Base-by-base conservation (phyloP, 2,888 invertebrate species). In the Heliconius sara region DNA sequence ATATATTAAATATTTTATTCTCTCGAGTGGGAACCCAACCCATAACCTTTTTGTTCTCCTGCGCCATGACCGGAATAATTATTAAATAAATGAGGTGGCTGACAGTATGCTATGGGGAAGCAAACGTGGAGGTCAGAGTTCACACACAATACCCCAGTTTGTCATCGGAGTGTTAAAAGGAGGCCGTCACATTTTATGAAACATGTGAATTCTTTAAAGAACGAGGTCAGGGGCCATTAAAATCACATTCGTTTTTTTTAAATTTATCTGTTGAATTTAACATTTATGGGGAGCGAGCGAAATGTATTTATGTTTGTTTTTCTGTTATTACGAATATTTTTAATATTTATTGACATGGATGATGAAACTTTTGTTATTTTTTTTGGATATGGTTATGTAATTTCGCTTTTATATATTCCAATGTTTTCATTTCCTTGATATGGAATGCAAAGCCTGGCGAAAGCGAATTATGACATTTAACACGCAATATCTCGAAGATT, bases 111-210 rank as follows among this genome's bases (percentile, higher is more conserved):
- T 75, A 43, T 19, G 65, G 25, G 22, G 34, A n/a, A 60, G 73
- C 75, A 65, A 65, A 75, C 39, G 65, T 47, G 22, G 75, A 75
- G 75, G 75, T 75, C 75, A 75, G 63, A 75, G 75, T 27, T 75
- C 75, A 75, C 65, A 75, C 75, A 75, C 75, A 75, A 75, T 75
- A 75, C 75, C 65, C 65, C 65, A 75, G 75, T 75, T 75, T 75
- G 75, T 75, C 75, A 75, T 65, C 75, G 27, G 75, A 75, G 75
- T 75, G 75, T 65, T 75, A 65, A 75, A 75, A 75, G 75, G 75
- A 75, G 65, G 75, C 75, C 75, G 22, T 65, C 75, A 75, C 75
- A 75, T 75, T 75, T 75, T 65, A 75, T 65, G 39, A 65, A 65
- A 65, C 75, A 75, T 75, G 25, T 65, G 43, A 75, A 75, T 75